Base-by-base conservation (phyloP, 2,113 vertebrate genomes). In the Panthera leo region DNA sequence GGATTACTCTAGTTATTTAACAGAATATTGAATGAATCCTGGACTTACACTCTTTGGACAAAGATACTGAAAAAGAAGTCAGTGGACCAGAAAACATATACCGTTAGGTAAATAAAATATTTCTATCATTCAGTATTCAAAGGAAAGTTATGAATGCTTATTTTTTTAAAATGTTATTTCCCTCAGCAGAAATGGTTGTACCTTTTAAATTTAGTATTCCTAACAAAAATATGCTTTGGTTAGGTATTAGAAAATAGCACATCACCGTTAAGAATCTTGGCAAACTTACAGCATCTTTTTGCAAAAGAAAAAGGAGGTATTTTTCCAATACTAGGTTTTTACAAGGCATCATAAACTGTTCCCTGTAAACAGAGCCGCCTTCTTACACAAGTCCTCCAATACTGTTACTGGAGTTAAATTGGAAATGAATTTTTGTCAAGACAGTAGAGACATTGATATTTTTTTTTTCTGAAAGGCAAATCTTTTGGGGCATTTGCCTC, bases 371-470 rank as follows among this genome's bases (percentile, higher is more conserved):
- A 36, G n/a, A 73, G 31, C 65, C 48, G 70, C 76, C 58, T 36
- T 92, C 71, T 84, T 71, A 10, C 75, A 31, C 75, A 91, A 91
- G 55, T 95, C 45, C 68, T 94, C 36, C 51, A 83, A 85, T 85
- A 76, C 36, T 95, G 27, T 96, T 92, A 68, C 29, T 84, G n/a
- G 23, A 95, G 85, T 84, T 63, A 89, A 89, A 73, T 18, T 87
- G 70, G 78, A 94, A 96, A 80, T 84, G 27, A 90, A 90, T 65
- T 97, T 93, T 97, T 84, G 82, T 92, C 51, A 88, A 67, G 61
- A 84, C 76, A 29, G n/a, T 76, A 53, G 67, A 75, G 39, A 93
- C 15, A 42, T 0, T 92, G 85, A 36, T 88, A 48, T 53, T 73
- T 91, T 79, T 79, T 86, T 93, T 58, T 27, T 65, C 61, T 93